A percentile compares a stretch with the other conserved stretches of the same genome.
Evolutionary conservation across 2,797 vertebrate genomes (phyloP).

Genomic region (Margarornis squamiger): DNA sequence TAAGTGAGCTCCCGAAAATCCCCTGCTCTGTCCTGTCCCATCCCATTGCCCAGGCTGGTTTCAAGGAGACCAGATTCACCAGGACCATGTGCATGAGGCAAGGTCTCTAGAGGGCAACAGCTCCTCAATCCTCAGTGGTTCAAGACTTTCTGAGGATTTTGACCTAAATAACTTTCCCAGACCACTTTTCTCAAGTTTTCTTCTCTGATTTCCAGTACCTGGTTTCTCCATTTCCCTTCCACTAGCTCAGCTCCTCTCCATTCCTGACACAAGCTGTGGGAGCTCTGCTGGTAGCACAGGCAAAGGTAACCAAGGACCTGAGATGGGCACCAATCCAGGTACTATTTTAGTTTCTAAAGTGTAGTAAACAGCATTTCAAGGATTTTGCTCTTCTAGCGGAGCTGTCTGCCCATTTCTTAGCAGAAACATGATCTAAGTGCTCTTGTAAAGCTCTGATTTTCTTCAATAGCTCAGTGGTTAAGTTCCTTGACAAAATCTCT

Average conservation of each 20-base stretch:
- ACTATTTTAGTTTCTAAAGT: not conserved
- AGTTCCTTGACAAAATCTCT: not conserved
- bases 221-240: not conserved
- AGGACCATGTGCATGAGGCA: accelerated
- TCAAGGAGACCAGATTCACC: not conserved
- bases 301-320: not conserved
- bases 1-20: not conserved
- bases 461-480: not conserved
- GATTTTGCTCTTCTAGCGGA: conserved; percentile 16
- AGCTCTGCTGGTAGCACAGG: not conserved
- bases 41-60: not conserved
- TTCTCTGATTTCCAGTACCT: not conserved
- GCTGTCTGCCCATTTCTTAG: not conserved
- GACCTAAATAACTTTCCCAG: not conserved
- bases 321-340: not conserved
- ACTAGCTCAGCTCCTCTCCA: not conserved
- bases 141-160: not conserved
- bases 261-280: not conserved
- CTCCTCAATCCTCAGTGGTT: not conserved
- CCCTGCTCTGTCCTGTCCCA: not conserved
- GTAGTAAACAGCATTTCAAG: not conserved
- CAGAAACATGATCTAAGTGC: not conserved
- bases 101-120: not conserved
- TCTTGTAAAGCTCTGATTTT: not conserved
- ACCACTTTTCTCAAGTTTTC: not conserved